A percentile compares a stretch with the other conserved stretches of the same genome.
These are phyloP conservation scores for Peromyscus aztecus DNA, from an alignment of 2,797 vertebrate genomes.

Conservation along the genomic window DNA sequence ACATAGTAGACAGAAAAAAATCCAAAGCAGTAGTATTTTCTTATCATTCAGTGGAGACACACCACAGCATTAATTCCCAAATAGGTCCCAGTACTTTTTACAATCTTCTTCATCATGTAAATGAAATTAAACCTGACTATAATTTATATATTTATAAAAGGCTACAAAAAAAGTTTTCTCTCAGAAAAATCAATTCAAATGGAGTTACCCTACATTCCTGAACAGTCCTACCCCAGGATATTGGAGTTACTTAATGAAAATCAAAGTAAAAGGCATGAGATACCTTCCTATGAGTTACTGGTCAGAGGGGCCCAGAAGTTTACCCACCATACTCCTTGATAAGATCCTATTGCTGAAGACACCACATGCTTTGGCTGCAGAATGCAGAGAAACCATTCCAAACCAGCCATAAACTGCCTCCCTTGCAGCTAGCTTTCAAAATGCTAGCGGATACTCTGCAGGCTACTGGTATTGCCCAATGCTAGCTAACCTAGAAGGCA, in stretches of 20 bases:
- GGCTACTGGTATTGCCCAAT: background rate
- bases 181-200: background rate
- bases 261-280: background rate
- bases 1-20: background rate
- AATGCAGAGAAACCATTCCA: background rate
- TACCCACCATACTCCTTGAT: background rate
- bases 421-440: background rate
- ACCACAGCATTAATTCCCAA: background rate
- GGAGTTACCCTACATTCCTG: background rate
- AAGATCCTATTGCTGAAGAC: background rate
- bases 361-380: background rate
- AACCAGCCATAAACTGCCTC: background rate
- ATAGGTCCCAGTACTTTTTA: background rate
- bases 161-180: background rate
- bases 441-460: background rate
- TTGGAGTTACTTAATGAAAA: background rate
- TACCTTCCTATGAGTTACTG: background rate
- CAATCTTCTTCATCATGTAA: background rate
- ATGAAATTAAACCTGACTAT: background rate
- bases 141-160: slow-evolving; percentile 51
- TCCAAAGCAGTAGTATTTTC: background rate
- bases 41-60: background rate
- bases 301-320: background rate
- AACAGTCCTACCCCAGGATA: background rate
- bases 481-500: background rate